Percentiles rank a stretch among this genome's conserved stretches.
These are phyloP conservation scores for Rhagium mordax DNA, from an alignment of 2,888 invertebrate genomes.

Conservation along the genomic window DNA sequence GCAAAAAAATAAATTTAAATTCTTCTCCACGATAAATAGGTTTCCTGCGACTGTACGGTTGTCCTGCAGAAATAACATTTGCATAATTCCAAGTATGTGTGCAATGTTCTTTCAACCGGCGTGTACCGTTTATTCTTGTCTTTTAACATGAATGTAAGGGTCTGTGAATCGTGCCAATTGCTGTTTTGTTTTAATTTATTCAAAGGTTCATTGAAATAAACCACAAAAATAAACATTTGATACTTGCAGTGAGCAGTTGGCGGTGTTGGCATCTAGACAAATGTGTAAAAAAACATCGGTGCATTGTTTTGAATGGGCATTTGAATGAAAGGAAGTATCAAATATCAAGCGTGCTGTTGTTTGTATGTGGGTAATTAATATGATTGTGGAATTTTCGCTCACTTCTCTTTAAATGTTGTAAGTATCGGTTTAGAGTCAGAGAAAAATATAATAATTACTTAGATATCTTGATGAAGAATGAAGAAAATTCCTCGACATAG, in stretches of 20 bases:
- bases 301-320: background rate
- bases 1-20: background rate
- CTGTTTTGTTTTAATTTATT: conserved; percentile 64
- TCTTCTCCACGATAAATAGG: background rate
- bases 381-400: too few species aligned
- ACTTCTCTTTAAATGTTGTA: too few species aligned
- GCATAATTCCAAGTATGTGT: conserved; percentile 61
- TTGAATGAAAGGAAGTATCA: conserved; percentile 10
- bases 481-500: too few species aligned
- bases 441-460: too few species aligned
- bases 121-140: conserved; percentile 55
- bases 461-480: too few species aligned
- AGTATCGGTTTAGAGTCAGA: too few species aligned
- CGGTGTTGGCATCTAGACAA: conserved; percentile 40
- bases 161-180: conserved; percentile 65
- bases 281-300: conserved; percentile 8
- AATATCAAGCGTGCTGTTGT: background rate
- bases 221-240: conserved; percentile 52
- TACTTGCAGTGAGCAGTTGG: conserved; percentile 31
- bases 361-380: too few species aligned
- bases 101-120: conserved; percentile 61
- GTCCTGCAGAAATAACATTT: conserved; percentile 48
- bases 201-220: conserved; percentile 66
- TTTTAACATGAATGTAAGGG: conserved; percentile 57
- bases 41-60: background rate